Percentiles rank a stretch among this genome's conserved stretches.
Conservation (phyloP, 2,888 invertebrate genomes). For the Mycalesis mineus region DNA sequence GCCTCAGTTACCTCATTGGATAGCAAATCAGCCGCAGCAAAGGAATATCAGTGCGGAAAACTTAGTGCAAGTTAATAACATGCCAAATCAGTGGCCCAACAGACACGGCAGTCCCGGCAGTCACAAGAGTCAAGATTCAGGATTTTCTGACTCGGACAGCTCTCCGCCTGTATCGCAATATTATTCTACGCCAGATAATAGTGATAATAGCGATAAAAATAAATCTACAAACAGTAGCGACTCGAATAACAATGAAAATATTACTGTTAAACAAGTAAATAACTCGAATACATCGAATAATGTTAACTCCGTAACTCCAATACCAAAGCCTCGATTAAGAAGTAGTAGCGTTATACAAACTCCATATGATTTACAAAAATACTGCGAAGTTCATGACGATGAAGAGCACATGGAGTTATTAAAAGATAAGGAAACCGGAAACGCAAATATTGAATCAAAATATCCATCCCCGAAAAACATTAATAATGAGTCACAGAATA, state of each 20-base stretch:
- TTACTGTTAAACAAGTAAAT: conserved; percentile 66
- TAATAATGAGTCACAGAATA: conserved; percentile 48
- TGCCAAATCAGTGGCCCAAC: conserved; percentile 67
- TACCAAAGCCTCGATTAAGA: conserved; percentile 63
- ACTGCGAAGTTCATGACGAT: conserved; percentile 70
- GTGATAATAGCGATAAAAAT: conserved; percentile 52
- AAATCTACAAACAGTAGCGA: conserved; percentile 66
- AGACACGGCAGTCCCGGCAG: conserved; percentile 78
- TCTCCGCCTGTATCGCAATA: conserved; percentile 76
- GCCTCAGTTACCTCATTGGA: conserved; percentile 74
- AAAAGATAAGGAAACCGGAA: conserved; percentile 55
- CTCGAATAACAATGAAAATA: conserved; percentile 68
- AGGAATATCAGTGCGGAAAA: conserved; percentile 61
- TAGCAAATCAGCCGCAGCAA: conserved; percentile 66
- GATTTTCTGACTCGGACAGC: conserved; percentile 87
- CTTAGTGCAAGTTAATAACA: conserved; percentile 53
- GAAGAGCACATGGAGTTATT: conserved; percentile 66
- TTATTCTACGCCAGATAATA: conserved; percentile 54
- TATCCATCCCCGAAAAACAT: conserved; percentile 53
- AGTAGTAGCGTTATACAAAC: conserved; percentile 75
- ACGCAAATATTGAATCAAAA: conserved; percentile 45
- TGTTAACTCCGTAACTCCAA: conserved; percentile 44
- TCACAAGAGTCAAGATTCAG: conserved; percentile 88
- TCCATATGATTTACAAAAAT: conserved; percentile 72
- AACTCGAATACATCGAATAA: conserved; percentile 44